Evolutionary conservation across 2,797 vertebrate species (phyloP), one percentile per base, ranked within the genome.

Genomic region (Neoniphon sammara): DNA sequence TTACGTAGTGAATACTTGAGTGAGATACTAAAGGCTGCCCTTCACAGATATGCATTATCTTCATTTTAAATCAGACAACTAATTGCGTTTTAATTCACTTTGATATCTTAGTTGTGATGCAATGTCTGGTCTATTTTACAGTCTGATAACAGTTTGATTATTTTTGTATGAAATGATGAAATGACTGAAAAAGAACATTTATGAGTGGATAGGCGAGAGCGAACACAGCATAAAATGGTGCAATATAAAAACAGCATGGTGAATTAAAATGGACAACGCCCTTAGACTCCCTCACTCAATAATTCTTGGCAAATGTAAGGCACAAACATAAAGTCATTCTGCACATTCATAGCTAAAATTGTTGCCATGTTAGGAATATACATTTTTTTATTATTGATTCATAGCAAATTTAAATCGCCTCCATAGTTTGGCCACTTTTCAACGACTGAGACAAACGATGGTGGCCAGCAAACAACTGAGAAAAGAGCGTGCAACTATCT

Each of bases 61-160:
- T 58, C 1, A 79, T 66, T 30, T 47, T 17, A 30, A 44, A 65
- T 71, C 18, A 74, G 70, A 71, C 25, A 42, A 55, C 7, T 49
- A 56, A 65, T 42, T 66, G 20, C 11, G 64, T 55, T 53, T 77
- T 46, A 62, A 27, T 60, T 52, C 36, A 54, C 42, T 23, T 25
- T 25, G 34, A 59, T 67, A 44, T 64, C 27, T 52, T 25, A 59
- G 62, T 42, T 62, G 67, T 72, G 44, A 63, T 76, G 77, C 55
- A 66, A 70, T 8, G 44, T 31, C 30, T 36, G 53, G 53, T 84
- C 78, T 68, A 56, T 70, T 85, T 85, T 55, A 83, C 61, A 78
- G 44, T 71, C 61, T 17, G 27, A 71, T 47, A 65, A 77, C 42
- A 67, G 50, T 69, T 66, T 20, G 8, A 63, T 76, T 42, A 65